Conservation (phyloP, 2,113 vertebrate genomes). For the Oreochromis tanganicae region DNA sequence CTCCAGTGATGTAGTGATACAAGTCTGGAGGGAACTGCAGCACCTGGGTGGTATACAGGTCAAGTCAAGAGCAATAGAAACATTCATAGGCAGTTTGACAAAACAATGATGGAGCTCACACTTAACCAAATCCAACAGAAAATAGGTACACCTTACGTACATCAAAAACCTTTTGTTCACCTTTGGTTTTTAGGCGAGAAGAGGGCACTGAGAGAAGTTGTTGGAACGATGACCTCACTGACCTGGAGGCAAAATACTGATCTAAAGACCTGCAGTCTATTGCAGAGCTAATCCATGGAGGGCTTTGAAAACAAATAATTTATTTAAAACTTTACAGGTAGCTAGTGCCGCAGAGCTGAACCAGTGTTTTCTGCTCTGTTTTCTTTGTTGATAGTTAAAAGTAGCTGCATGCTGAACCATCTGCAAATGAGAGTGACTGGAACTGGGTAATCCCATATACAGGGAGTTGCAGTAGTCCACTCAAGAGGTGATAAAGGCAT, state of each 20-base stretch:
- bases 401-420: neutral
- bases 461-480: neutral
- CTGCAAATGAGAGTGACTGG: neutral
- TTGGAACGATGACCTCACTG: neutral
- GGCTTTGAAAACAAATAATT: neutral
- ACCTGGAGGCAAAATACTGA: neutral
- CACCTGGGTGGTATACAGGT: conserved; percentile 64
- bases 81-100: neutral
- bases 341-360: neutral
- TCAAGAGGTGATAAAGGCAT: neutral
- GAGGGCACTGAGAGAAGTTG: neutral
- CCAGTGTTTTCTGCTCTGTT: neutral
- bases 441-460: neutral
- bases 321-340: neutral
- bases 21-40: conserved; percentile 85
- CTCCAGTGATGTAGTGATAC: conserved; percentile 80
- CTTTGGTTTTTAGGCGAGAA: neutral
- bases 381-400: neutral
- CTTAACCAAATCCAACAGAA: neutral
- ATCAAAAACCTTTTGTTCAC: neutral
- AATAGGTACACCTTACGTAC: neutral
- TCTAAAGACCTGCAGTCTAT: neutral
- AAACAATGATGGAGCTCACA: neutral
- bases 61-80: neutral
- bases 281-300: neutral